Percentiles rank a stretch among this genome's conserved stretches.
Evolutionary conservation across 2,888 invertebrate genomes (phyloP).

Genomic region (Cepaea hortensis): DNA sequence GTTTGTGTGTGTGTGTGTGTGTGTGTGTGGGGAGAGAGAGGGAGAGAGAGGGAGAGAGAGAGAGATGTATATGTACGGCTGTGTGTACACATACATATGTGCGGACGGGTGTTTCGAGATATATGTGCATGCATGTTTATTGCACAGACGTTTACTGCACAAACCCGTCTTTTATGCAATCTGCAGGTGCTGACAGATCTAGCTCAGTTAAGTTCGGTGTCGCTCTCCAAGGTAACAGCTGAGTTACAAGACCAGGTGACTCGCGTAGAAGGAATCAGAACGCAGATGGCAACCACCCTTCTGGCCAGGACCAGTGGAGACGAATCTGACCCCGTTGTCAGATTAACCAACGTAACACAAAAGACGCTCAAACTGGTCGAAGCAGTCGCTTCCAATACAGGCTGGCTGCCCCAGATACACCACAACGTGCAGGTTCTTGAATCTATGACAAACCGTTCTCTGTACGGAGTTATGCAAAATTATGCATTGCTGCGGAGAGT

Average conservation of each 20-base stretch:
- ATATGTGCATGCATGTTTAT: not conserved
- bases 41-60: too few relatives aligned
- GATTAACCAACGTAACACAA: conserved; percentile 61
- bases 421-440: conserved; percentile 63
- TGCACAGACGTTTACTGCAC: too few relatives aligned
- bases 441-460: conserved; percentile 61
- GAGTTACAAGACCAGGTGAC: conserved; percentile 60
- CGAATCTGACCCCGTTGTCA: conserved; percentile 51
- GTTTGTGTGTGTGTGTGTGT: too few relatives aligned
- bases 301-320: conserved; percentile 8
- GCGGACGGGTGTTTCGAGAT: too few relatives aligned
- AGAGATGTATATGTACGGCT: too few relatives aligned
- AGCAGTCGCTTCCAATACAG: conserved; percentile 66
- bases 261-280: conserved; percentile 56
- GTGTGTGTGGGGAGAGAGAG: too few relatives aligned
- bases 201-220: conserved; percentile 60
- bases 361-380: conserved; percentile 61
- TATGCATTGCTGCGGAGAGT: not conserved
- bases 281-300: conserved; percentile 9
- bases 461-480: conserved; percentile 43
- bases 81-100: too few relatives aligned
- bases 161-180: conserved; percentile 1
- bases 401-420: conserved; percentile 69
- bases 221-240: conserved; percentile 56
- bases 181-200: conserved; percentile 62